These are phyloP conservation scores for Emydoidea blandingii DNA, from an alignment of 2,797 vertebrate genomes.

Conservation along the genomic window DNA sequence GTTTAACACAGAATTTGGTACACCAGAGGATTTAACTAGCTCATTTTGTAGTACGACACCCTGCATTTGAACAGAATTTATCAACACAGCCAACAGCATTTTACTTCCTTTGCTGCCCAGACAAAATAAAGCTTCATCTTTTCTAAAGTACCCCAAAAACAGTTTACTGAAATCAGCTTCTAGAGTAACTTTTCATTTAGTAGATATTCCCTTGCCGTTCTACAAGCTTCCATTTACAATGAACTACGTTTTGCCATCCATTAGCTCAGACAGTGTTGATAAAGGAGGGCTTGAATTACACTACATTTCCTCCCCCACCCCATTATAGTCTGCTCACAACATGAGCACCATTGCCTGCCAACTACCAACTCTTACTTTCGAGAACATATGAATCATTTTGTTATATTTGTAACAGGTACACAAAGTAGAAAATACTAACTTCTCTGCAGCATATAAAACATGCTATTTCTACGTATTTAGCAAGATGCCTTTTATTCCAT, in stretches of 20 bases:
- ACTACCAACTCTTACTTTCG: slow-evolving; percentile 14
- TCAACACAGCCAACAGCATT: not conserved
- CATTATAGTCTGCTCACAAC: slow-evolving; percentile 13
- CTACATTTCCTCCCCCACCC: not conserved
- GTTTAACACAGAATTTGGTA: not conserved
- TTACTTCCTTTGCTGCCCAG: not conserved
- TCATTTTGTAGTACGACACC: not conserved
- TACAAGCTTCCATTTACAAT: not conserved
- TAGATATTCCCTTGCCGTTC: not conserved
- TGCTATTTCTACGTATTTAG: not conserved
- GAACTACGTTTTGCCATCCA: not conserved
- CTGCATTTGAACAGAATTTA: not conserved
- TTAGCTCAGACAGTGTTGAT: not conserved
- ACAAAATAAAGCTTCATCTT: not conserved
- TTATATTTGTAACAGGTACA: not conserved
- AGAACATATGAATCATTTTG: slow-evolving; percentile 27
- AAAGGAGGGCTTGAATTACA: not conserved
- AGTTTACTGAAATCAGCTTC: not conserved
- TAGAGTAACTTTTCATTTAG: not conserved
- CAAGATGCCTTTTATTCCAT: not conserved
- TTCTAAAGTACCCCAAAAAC: not conserved
- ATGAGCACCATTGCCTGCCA: slow-evolving; percentile 20
- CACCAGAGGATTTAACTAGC: not conserved
- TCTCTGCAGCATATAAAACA: not conserved
- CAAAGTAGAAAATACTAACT: not conserved